Base-by-base conservation (phyloP, 2,888 invertebrate genomes). In the Oxystoma pomonae region DNA sequence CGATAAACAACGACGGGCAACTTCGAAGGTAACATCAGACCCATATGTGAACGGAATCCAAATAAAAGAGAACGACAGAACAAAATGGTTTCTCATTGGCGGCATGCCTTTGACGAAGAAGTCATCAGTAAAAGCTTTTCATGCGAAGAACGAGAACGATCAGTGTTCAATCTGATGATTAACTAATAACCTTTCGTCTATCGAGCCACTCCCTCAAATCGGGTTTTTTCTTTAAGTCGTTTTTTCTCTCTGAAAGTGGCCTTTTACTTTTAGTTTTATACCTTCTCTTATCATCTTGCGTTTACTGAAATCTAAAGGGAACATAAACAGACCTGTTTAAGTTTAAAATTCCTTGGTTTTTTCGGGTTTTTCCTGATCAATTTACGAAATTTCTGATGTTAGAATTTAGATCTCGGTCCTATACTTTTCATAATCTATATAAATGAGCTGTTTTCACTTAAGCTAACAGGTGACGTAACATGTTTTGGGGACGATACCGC, bases 61-160 rank as follows among this genome's bases (percentile, higher is more conserved):
- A 53, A n/a, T 17, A 53, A 53, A 22, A 60, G 53, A 58, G 52
- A 61, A 60, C 64, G 59, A 61, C 64, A 64, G 65, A 69, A 72
- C 72, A 73, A 72, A 73, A 73, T 73, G 73, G 72, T 72, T 59
- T 69, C 72, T 69, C 65, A 70, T 68, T 68, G 70, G 69, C 72
- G 72, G 73, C 63, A 63, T 68, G 35, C 65, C 71, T 73, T 73
- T 73, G 73, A 67, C 65, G 62, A 66, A 66, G 35, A 35, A 35
- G 35, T 35, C 35, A 35, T 35, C 35, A 35, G 35, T 35, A 35
- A 35, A 35, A 35, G 35, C 35, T 35, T 35, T 35, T 35, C 35
- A 35, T 7, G 5, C 35, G 35, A 35, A 12, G 35, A 7, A 7
- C 35, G 35, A 35, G 35, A 35, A 35, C 5, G 35, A 35, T 7